Evolutionary conservation across 1,140 invertebrate genomes (phyloP), one percentile per base, ranked within the genome.

Genomic region (Pseudomyrmex dendroicus): DNA sequence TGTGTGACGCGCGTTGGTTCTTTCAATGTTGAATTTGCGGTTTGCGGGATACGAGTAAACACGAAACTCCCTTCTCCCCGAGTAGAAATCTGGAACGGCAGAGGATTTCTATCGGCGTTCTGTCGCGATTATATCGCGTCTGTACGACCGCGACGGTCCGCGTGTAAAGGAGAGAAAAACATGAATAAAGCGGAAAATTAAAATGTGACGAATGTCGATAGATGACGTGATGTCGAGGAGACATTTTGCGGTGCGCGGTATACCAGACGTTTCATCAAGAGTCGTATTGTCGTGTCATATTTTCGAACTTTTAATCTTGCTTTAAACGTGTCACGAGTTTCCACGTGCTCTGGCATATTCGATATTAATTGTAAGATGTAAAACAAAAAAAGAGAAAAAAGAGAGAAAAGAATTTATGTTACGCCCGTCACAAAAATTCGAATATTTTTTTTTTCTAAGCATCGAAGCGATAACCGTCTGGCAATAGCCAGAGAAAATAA

Each of bases 161-260:
- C 63, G 48, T 70, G 54, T 35, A 59, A 78, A 78, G 44, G 66
- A 78, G 20, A 57, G 20, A 44, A 35, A 35, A 57, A 15, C 9
- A 15, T 15, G 63, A 15, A 68, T 78, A 78, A 77, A 77, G 62
- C 63, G 52, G 52, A 78, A 70, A 78, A 78, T 78, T 70, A 78
- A 78, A 70, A n/a, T 70, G 54, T 78, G 64, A 78, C 74, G 52
- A 70, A 78, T 70, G 64, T 78, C 76, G 64, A 78, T 78, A 68
- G 15, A 20, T 68, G 54, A 3, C 20, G 15, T 46, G 64, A 78
- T 35, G 35, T 78, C 64, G 64, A 48, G 35, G 44, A 68, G 54
- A 59, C 20, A 52, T 22, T 57, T 70, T 15, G 35, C 57, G 35
- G 13, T 64, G 44, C 5, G 61, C 20, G 61, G 13, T 76, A 76